These are phyloP conservation scores for Micropoecilia bifurca DNA, from an alignment of 2,797 vertebrate genomes.

Conservation along the genomic window DNA sequence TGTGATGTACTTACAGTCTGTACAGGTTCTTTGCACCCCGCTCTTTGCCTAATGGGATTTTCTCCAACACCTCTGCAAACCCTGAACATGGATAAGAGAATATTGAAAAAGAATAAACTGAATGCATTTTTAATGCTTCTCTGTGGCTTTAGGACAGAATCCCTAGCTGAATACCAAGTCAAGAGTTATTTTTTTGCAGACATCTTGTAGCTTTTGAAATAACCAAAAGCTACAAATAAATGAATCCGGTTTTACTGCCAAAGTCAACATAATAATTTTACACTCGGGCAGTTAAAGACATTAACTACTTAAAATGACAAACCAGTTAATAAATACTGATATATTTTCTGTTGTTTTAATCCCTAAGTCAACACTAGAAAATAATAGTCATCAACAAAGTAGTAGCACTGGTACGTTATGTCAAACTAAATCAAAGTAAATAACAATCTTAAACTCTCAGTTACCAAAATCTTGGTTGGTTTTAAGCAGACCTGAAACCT, in stretches of 20 bases:
- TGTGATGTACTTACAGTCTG: not conserved
- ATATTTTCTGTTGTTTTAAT: not conserved
- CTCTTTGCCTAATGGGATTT: not conserved
- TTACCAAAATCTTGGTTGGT: not conserved
- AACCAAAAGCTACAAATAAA: not conserved
- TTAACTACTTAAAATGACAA: not conserved
- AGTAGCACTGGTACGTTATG: not conserved
- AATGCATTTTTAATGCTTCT: not conserved
- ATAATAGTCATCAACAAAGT: not conserved
- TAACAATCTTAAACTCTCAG: not conserved
- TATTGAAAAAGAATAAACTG: not conserved
- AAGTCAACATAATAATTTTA: not conserved
- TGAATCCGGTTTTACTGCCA: not conserved
- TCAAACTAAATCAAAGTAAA: not conserved
- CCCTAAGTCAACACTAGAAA: not conserved
- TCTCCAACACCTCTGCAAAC: not conserved
- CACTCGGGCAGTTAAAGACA: not conserved
- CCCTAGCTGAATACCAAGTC: not conserved
- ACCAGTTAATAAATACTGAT: not conserved
- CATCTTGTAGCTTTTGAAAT: not conserved
- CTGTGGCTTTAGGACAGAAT: not conserved
- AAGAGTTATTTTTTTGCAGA: not conserved
- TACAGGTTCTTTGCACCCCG: not conserved
- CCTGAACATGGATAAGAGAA: not conserved
- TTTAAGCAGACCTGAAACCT: not conserved